phyloP scores from a whole-genome alignment of 2,113 vertebrate genomes.

The Typhlomys cinereus region DNA sequence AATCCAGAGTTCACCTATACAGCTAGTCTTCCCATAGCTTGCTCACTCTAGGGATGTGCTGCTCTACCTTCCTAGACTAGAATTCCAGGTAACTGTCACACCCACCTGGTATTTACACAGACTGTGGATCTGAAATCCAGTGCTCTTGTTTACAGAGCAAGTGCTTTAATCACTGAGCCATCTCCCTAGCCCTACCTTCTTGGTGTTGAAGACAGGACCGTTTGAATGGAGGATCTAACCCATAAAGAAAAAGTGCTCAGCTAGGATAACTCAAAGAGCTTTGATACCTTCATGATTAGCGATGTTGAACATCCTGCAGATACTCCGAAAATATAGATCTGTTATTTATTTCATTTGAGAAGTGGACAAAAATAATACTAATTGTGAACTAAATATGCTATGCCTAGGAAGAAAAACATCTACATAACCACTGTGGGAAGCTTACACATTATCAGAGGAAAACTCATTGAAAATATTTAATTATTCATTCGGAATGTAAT shows the following conservation, averaged over 20 bases:
- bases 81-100: too few species aligned
- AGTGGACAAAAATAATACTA: conserved; percentile 15
- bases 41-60: too few species aligned
- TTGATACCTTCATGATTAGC: background rate
- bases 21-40: too few species aligned
- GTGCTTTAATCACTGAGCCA: too few species aligned
- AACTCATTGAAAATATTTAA: conserved; percentile 55
- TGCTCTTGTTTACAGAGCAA: too few species aligned
- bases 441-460: background rate
- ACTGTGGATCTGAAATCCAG: too few species aligned
- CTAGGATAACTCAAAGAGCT: background rate
- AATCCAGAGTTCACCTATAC: too few species aligned
- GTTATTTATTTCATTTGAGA: conserved; percentile 18
- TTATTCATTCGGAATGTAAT: conserved; percentile 56
- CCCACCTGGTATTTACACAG: too few species aligned
- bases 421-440: background rate
- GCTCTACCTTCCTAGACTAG: too few species aligned
- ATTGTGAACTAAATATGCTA: conserved; percentile 26
- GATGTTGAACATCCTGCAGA: background rate
- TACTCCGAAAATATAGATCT: background rate
- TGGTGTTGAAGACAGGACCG: background rate
- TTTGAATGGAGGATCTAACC: background rate
- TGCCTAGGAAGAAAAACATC: background rate
- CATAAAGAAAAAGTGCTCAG: background rate
- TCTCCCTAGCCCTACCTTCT: too few species aligned